Evolutionary conservation across 2,888 invertebrate species (phyloP), one percentile per base, ranked within the genome.

Genomic region (Leptinotarsa tumamoca): DNA sequence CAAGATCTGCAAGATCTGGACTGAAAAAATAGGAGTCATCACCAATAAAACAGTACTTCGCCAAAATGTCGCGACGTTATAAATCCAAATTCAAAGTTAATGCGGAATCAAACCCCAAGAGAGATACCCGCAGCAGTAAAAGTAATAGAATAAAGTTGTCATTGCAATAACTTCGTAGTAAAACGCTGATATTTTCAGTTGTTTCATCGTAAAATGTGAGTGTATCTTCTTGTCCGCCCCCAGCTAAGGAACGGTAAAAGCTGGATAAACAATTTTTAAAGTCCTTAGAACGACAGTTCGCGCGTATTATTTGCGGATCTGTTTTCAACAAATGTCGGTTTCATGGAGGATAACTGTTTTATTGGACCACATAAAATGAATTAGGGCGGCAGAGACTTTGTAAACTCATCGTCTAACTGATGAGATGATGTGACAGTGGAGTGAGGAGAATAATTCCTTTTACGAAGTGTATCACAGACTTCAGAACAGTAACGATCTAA

Each of bases 281-380:
- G 70, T 58, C 70, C 27, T 49, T 50, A 13, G 21, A 43, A 54
- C 27, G 58, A 43, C 58, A 61, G 43, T 70, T 70, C 58, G 18
- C 58, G 50, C 49, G 50, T 49, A 70, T 70, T 70, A 70, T 70
- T 61, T 70, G 70, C 54, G 70, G 70, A 70, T 70, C 70, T 70
- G 70, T 70, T 70, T 70, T 70, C 70, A 69, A 69, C 69, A 70
- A 70, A 70, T 70, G 70, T 17, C 58, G 58, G 70, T 58, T 70
- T 70, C 58, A 70, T 70, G 70, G 70, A 4, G 23, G 51, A 58
- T 70, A 61, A 70, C 58, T 58, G 58, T 70, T 70, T 63, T 70
- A 70, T 70, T 58, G 70, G 18, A 58, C 23, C 7, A 49, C 50
- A 70, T 70, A 70, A 70, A 70, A 69, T 49, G 70, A 70, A 70